Conservation (phyloP, 2,888 invertebrate species). For the Himalopsyche japonica region DNA sequence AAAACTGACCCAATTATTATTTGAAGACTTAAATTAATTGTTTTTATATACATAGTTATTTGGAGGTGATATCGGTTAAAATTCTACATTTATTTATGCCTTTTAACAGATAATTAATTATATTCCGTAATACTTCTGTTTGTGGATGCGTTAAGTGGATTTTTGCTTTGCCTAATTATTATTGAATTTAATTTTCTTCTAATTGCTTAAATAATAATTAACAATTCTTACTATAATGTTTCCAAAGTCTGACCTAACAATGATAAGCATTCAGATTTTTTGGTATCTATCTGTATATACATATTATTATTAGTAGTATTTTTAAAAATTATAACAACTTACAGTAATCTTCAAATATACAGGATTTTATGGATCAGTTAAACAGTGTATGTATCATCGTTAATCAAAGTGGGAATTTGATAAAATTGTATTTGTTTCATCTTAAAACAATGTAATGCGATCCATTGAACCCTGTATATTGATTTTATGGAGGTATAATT, state of each 20-base stretch:
- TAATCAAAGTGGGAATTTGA: no score
- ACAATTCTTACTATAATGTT: background rate
- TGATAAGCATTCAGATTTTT: background rate
- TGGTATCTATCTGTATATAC: background rate
- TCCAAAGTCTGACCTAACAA: background rate
- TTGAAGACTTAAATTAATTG: background rate
- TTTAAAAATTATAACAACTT: background rate
- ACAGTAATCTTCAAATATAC: background rate
- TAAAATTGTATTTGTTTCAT: no score
- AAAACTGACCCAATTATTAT: background rate
- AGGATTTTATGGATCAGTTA: background rate
- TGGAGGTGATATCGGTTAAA: background rate
- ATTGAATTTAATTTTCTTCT: background rate
- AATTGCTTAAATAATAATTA: background rate
- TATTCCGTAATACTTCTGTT: background rate
- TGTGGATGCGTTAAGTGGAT: background rate
- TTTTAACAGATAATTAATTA: background rate
- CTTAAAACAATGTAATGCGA: no score
- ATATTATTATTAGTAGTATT: background rate
- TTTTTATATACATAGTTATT: background rate
- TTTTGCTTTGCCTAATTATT: background rate
- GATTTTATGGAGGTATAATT: background rate
- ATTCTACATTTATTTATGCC: background rate
- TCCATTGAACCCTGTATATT: background rate
- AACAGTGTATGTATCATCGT: background rate